Evolutionary conservation across 1,140 invertebrate species (phyloP).

Genomic region (Bradynema listronoti): DNA sequence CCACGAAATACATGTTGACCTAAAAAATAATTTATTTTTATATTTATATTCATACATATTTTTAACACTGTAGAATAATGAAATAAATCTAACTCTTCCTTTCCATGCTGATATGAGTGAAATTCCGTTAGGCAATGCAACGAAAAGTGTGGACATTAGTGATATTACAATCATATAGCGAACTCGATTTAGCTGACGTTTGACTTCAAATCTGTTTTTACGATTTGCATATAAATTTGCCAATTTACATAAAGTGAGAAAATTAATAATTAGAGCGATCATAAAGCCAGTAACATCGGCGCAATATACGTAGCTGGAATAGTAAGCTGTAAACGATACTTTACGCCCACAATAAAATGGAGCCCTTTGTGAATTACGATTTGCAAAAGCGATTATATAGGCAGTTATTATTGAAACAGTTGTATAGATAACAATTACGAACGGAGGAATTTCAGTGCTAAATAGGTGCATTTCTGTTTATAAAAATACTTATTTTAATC

Average conservation of each 20-base stretch:
- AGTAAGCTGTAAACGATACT: slow-evolving; percentile 20
- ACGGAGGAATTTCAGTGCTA: slow-evolving; percentile 15
- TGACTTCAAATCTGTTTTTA: slow-evolving; percentile 23
- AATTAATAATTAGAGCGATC: slow-evolving; percentile 25
- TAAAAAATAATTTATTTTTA: not conserved
- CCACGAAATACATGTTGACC: slow-evolving; percentile 17
- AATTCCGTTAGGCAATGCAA: slow-evolving; percentile 31
- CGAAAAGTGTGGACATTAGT: slow-evolving; percentile 28
- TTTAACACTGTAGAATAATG: too few relatives aligned
- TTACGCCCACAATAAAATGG: slow-evolving; percentile 31
- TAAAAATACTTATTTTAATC: not conserved
- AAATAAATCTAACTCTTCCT: slow-evolving; percentile 16
- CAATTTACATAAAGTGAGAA: slow-evolving; percentile 20
- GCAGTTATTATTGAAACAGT: slow-evolving; percentile 8
- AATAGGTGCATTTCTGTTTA: slow-evolving; percentile 1
- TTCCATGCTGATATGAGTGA: slow-evolving; percentile 35
- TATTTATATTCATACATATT: not conserved
- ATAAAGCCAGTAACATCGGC: slow-evolving; percentile 26
- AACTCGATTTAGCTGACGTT: slow-evolving; percentile 22
- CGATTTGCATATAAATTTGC: slow-evolving; percentile 20
- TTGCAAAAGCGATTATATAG: slow-evolving; percentile 17
- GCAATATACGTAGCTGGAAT: slow-evolving; percentile 29
- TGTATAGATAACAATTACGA: slow-evolving; percentile 21
- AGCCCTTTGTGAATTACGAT: not conserved
- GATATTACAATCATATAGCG: slow-evolving; percentile 28